Conservation (phyloP, 1,140 invertebrate genomes). For the Ips nitidus region DNA sequence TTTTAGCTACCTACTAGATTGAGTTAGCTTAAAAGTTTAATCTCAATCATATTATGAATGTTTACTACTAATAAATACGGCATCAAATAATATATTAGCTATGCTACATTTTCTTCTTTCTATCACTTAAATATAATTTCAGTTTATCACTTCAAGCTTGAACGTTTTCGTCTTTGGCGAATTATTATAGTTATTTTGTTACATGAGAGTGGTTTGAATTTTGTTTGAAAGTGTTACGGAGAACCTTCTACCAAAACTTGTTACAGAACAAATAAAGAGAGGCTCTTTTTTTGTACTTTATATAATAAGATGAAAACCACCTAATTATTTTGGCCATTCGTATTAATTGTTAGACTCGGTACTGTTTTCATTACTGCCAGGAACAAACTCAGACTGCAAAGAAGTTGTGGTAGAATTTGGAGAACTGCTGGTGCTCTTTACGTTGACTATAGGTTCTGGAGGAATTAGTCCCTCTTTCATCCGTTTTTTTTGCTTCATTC, state of each 20-base stretch:
- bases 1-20: no score
- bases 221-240: neutral
- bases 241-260: neutral
- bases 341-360: constrained; percentile 56
- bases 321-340: neutral
- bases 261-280: neutral
- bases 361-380: constrained; percentile 63
- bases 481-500: constrained; percentile 93
- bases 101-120: neutral
- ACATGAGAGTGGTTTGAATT: neutral
- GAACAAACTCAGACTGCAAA: constrained; percentile 48
- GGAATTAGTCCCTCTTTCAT: constrained; percentile 87
- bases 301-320: neutral
- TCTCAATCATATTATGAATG: constrained; percentile 6
- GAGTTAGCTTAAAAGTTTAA: no score
- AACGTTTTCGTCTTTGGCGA: constrained; percentile 20
- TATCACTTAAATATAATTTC: constrained; percentile 25
- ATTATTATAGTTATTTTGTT: neutral
- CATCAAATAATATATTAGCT: constrained; percentile 15
- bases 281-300: neutral
- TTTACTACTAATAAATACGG: constrained; percentile 13
- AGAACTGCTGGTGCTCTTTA: constrained; percentile 47
- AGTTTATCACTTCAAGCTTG: constrained; percentile 31
- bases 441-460: constrained; percentile 54
- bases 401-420: constrained; percentile 48